Percentiles rank a stretch among this genome's conserved stretches.
These are phyloP conservation scores for Eulemur coronatus DNA, from an alignment of 2,797 vertebrate genomes.

Conservation along the genomic window DNA sequence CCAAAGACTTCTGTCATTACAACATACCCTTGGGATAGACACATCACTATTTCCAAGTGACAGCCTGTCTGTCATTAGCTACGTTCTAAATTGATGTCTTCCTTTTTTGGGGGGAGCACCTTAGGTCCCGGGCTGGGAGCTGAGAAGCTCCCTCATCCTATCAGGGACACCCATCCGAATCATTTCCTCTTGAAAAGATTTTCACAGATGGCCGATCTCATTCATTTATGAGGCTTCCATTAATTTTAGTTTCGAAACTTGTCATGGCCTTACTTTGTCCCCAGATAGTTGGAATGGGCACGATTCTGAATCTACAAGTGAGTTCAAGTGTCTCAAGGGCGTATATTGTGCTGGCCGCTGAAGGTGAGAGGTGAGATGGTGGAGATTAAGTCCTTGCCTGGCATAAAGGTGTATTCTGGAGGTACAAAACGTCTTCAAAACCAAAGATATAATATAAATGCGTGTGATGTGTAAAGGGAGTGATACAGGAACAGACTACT, in stretches of 20 bases:
- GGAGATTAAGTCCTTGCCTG: neutral
- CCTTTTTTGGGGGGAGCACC: neutral
- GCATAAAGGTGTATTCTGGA: neutral
- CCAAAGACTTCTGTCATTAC: conserved; percentile 15
- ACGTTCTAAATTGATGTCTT: neutral
- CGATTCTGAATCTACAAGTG: neutral
- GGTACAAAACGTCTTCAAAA: neutral
- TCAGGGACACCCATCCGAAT: neutral
- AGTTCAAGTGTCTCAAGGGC: neutral
- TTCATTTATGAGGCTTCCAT: neutral
- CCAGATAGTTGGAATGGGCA: neutral
- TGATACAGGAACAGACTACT: neutral
- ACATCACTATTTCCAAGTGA: neutral
- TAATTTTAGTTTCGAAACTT: neutral
- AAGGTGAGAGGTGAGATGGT: neutral
- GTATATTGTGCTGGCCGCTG: neutral
- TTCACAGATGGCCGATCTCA: neutral
- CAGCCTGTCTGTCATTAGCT: neutral
- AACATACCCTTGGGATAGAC: neutral
- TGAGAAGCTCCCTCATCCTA: neutral
- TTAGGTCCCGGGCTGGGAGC: neutral
- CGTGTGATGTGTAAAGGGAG: neutral
- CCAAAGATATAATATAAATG: neutral
- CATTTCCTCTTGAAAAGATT: neutral
- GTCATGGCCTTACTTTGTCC: neutral